Evolutionary conservation across 1,140 invertebrate genomes (phyloP).

Genomic region (Ericerus pela): DNA sequence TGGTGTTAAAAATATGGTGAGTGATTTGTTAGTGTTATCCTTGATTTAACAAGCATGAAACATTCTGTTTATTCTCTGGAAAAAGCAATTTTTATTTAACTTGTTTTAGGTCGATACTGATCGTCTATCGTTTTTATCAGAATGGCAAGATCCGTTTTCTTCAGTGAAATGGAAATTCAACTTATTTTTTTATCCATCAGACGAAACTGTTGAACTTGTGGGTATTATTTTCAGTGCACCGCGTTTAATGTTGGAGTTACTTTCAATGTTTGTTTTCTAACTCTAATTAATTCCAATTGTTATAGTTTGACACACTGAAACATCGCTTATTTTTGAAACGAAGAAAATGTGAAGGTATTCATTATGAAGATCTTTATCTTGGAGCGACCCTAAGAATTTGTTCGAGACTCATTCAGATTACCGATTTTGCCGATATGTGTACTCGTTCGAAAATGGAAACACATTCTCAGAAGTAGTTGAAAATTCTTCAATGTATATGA

Average conservation of each 20-base stretch:
- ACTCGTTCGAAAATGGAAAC: conserved; percentile 43
- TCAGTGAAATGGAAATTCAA: conserved; percentile 52
- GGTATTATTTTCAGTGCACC: conserved; percentile 22
- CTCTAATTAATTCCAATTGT: conserved; percentile 21
- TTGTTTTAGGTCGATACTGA: too few species aligned
- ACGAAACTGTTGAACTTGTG: conserved; percentile 61
- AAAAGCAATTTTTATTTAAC: too few species aligned
- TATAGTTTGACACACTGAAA: conserved; percentile 60
- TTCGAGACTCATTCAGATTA: conserved; percentile 57
- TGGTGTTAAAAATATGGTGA: too few species aligned
- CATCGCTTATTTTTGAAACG: conserved; percentile 58
- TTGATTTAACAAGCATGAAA: too few species aligned
- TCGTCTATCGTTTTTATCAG: conserved; percentile 46
- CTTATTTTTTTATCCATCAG: conserved; percentile 54
- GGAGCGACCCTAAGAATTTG: conserved; percentile 61
- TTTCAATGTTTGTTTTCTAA: background rate
- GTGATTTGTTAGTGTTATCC: too few species aligned
- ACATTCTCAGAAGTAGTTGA: conserved; percentile 41
- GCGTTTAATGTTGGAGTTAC: background rate
- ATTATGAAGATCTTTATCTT: conserved; percentile 53
- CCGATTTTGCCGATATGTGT: conserved; percentile 55
- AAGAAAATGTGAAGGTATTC: conserved; percentile 49
- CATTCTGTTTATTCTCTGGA: too few species aligned
- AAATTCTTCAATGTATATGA: background rate
- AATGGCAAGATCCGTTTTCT: conserved; percentile 69